Conservation (phyloP, 2,888 invertebrate genomes). For the Melieria omissa region DNA sequence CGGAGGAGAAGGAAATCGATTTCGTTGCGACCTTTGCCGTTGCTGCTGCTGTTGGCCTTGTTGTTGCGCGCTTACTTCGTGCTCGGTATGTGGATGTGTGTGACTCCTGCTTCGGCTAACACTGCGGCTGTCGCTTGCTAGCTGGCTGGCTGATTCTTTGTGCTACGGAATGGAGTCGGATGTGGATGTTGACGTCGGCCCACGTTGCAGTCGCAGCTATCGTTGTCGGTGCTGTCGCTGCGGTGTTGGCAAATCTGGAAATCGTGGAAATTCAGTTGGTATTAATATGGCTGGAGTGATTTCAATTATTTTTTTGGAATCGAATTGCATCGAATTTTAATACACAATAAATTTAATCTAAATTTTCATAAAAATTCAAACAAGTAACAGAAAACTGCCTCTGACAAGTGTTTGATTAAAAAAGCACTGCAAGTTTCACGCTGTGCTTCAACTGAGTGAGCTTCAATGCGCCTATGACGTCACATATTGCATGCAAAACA, state of each 20-base stretch:
- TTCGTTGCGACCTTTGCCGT: not conserved
- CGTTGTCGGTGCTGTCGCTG: slow-evolving; percentile 5
- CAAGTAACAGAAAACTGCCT: slow-evolving; percentile 15
- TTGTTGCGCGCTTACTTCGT: slow-evolving; percentile 10
- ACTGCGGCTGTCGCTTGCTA: not conserved
- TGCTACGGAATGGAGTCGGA: not conserved
- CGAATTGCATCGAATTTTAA: slow-evolving; percentile 29
- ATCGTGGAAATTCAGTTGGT: slow-evolving; percentile 21
- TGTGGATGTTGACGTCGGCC: not conserved
- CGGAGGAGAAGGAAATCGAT: slow-evolving; percentile 10
- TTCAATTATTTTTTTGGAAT: slow-evolving; percentile 25
- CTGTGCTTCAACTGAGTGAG: too few species aligned
- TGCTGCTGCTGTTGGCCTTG: slow-evolving; percentile 14
- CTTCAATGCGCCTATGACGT: not conserved
- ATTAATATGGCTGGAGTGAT: slow-evolving; percentile 15
- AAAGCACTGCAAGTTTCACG: slow-evolving; percentile 12
- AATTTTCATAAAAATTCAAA: slow-evolving; percentile 25
- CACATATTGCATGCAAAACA: not conserved
- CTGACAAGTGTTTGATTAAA: slow-evolving; percentile 33
- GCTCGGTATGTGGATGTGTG: not conserved
- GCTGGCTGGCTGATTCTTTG: not conserved
- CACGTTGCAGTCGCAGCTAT: slow-evolving; percentile 3
- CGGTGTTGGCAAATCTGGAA: slow-evolving; percentile 24
- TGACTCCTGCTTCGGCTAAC: not conserved
- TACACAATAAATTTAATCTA: slow-evolving; percentile 40